Percentiles rank a stretch among this genome's conserved stretches.
These are phyloP conservation scores for Drosophila prolongata DNA, from an alignment of 2,888 invertebrate species.

Conservation along the genomic window DNA sequence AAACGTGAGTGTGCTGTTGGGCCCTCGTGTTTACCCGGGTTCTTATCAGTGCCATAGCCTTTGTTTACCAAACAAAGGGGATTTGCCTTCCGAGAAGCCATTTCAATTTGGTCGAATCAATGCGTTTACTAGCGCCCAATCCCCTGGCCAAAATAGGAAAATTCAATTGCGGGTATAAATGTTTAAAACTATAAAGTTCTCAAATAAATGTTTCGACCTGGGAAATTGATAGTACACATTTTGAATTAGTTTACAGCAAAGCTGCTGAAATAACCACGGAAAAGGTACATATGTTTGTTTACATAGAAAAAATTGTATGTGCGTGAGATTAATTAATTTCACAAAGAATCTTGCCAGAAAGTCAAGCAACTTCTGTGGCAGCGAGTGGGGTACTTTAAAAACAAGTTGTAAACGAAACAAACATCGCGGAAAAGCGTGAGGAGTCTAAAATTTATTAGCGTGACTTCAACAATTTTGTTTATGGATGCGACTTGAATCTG, in stretches of 20 bases:
- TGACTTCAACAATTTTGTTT: not conserved
- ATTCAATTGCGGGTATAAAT: not conserved
- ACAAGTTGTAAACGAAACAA: not conserved
- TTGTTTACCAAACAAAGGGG: slow-evolving; percentile 29
- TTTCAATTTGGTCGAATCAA: slow-evolving; percentile 19
- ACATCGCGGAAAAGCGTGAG: not conserved
- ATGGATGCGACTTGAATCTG: not conserved
- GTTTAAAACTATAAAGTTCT: not conserved
- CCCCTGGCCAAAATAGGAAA: slow-evolving; percentile 1
- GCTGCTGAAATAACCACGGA: no score
- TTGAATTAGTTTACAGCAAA: not conserved
- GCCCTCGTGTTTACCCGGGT: slow-evolving; percentile 18
- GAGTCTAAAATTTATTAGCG: not conserved
- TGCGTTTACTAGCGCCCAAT: not conserved
- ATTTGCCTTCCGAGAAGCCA: slow-evolving; percentile 32
- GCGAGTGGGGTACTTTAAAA: not conserved
- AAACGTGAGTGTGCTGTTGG: slow-evolving; percentile 21
- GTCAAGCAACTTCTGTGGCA: not conserved
- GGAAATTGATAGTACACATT: no score
- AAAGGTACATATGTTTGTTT: not conserved
- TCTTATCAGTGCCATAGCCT: slow-evolving; percentile 34
- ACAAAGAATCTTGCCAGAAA: not conserved
- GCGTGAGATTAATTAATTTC: slow-evolving; percentile 5
- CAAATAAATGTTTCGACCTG: not conserved
- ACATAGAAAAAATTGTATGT: not conserved